A percentile compares a stretch with the other conserved stretches of the same genome.
phyloP scores from a whole-genome alignment of 2,888 invertebrate genomes.

The Thecocarcelia acutangulata region DNA sequence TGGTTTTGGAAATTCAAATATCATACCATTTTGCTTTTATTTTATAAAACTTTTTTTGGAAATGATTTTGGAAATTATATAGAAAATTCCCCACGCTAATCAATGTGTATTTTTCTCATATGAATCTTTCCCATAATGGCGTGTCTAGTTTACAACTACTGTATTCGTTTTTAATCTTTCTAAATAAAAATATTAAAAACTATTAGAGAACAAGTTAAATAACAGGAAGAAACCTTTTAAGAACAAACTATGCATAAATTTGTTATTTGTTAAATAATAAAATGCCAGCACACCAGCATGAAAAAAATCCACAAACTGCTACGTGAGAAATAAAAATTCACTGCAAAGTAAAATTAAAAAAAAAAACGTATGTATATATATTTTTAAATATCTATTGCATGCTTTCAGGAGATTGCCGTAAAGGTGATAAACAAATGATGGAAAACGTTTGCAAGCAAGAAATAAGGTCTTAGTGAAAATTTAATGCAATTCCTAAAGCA shows the following conservation, averaged over 20 bases:
- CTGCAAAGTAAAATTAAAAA: constrained; percentile 31
- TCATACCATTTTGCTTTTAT: too few relatives aligned
- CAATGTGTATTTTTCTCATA: not conserved
- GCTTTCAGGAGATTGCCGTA: constrained; percentile 44
- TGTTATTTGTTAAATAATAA: constrained; percentile 46
- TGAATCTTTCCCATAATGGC: constrained; percentile 10
- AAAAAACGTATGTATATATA: not conserved
- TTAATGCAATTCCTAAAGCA: constrained; percentile 65
- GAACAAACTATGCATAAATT: constrained; percentile 60
- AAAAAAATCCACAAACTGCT: constrained; percentile 46
- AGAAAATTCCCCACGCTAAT: not conserved
- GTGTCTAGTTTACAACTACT: constrained; percentile 3
- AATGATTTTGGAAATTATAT: too few relatives aligned
- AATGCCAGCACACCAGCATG: constrained; percentile 14
- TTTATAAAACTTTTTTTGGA: too few relatives aligned
- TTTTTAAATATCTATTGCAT: constrained; percentile 28
- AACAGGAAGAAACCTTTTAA: constrained; percentile 66
- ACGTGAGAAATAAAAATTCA: constrained; percentile 46
- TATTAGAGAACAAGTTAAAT: constrained; percentile 33
- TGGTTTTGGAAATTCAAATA: too few relatives aligned
- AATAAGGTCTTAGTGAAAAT: constrained; percentile 61
- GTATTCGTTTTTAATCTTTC: constrained; percentile 16
- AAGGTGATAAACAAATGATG: constrained; percentile 45
- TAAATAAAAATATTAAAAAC: constrained; percentile 21
- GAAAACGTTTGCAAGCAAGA: not conserved